phyloP scores from a whole-genome alignment of 2,113 vertebrate genomes.

The Thermophis baileyi region DNA sequence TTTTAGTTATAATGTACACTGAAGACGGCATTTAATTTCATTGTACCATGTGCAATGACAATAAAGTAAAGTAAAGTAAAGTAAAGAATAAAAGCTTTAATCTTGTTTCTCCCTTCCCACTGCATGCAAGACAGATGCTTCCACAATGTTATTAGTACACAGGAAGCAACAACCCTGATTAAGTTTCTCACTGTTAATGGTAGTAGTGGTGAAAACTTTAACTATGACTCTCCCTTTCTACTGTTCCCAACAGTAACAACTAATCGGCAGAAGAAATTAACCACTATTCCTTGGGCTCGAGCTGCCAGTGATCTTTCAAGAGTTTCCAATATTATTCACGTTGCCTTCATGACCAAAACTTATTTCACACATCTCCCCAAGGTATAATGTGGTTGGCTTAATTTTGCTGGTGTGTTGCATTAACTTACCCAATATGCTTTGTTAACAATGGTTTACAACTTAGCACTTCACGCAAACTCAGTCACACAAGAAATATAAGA shows the following conservation, averaged over 20 bases:
- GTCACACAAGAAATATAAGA: neutral
- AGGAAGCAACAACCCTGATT: neutral
- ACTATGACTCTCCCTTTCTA: neutral
- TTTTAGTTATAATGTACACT: too few relatives aligned
- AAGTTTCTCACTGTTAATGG: neutral
- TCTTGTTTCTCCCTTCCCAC: neutral
- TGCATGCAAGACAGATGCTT: neutral
- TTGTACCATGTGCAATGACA: too few relatives aligned
- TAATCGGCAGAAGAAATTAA: neutral
- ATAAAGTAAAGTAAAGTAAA: too few relatives aligned
- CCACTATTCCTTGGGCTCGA: neutral
- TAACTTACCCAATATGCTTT: neutral
- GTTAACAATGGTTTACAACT: neutral
- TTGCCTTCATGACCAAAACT: neutral
- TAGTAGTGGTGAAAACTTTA: neutral
- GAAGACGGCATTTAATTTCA: too few relatives aligned
- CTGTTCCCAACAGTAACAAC: neutral
- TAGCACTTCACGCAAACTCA: neutral
- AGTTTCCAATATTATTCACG: neutral
- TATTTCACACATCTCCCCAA: neutral
- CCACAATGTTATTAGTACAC: neutral
- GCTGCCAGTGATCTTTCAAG: neutral
- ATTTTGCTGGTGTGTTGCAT: neutral
- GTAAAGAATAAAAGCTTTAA: neutral
- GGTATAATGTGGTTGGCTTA: neutral